phyloP scores from a whole-genome alignment of 2,888 invertebrate species.

The Urechis unicinctus region DNA sequence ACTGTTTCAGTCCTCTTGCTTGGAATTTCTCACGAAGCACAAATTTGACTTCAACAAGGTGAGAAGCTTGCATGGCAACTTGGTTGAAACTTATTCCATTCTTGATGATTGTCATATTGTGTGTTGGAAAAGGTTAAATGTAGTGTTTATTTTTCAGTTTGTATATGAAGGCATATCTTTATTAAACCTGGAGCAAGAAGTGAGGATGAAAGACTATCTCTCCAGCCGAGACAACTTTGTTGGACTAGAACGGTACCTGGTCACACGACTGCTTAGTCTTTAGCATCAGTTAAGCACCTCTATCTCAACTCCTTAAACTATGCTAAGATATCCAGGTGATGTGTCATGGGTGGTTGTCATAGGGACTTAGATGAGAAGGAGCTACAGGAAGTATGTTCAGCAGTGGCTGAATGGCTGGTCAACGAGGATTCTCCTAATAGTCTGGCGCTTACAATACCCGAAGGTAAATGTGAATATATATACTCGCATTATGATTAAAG shows the following conservation, averaged over 20 bases:
- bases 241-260: not conserved
- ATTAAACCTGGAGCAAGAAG: conserved; percentile 54
- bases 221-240: not conserved
- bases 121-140: no score
- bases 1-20: conserved; percentile 60
- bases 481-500: no score
- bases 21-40: conserved; percentile 58
- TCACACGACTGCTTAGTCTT: no score
- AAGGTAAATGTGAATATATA: no score
- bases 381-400: conserved; percentile 31
- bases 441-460: no score
- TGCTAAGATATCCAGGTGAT: no score
- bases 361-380: conserved; percentile 31
- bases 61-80: no score
- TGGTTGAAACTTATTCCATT: no score
- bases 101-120: no score
- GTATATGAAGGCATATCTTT: conserved; percentile 65
- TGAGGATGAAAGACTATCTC: conserved; percentile 16
- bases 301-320: no score
- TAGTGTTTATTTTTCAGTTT: conserved; percentile 55
- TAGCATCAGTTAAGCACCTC: no score
- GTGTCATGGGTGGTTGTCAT: conserved; percentile 5
- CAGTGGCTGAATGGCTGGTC: conserved; percentile 48
- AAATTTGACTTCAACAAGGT: conserved; percentile 71
- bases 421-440: no score